phyloP scores from a whole-genome alignment of 1,140 invertebrate genomes.

The Brachionus plicatilis region DNA sequence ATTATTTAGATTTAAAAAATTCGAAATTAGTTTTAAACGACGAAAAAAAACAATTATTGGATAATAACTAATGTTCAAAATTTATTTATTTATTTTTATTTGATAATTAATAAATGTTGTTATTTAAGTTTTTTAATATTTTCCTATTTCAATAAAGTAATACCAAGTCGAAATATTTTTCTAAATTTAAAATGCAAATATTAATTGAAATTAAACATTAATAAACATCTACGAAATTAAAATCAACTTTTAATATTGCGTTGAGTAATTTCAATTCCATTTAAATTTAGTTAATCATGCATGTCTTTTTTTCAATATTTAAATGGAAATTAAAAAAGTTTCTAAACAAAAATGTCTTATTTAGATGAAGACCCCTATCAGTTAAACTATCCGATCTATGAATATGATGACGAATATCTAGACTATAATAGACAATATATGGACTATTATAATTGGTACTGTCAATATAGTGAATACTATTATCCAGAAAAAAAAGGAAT shows the following conservation, averaged over 20 bases:
- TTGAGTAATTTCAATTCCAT: too few relatives aligned
- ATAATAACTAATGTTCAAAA: constrained; percentile 2
- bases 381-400: too few relatives aligned
- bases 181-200: too few relatives aligned
- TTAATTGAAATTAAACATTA: too few relatives aligned
- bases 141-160: not conserved
- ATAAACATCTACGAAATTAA: too few relatives aligned
- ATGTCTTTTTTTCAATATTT: too few relatives aligned
- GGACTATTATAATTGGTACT: not conserved
- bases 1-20: constrained; percentile 12
- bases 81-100: not conserved
- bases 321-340: too few relatives aligned
- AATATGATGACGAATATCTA: not conserved
- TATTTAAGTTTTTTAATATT: not conserved
- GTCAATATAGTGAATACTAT: not conserved
- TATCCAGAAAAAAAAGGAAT: not conserved
- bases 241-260: too few relatives aligned
- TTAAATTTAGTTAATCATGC: too few relatives aligned
- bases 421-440: not conserved
- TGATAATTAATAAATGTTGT: not conserved
- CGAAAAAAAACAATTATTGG: not conserved
- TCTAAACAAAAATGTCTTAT: too few relatives aligned
- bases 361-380: too few relatives aligned
- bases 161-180: not conserved
- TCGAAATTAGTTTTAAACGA: constrained; percentile 22